Conservation (phyloP, 2,113 vertebrate species). For the Perca schrenkii region DNA sequence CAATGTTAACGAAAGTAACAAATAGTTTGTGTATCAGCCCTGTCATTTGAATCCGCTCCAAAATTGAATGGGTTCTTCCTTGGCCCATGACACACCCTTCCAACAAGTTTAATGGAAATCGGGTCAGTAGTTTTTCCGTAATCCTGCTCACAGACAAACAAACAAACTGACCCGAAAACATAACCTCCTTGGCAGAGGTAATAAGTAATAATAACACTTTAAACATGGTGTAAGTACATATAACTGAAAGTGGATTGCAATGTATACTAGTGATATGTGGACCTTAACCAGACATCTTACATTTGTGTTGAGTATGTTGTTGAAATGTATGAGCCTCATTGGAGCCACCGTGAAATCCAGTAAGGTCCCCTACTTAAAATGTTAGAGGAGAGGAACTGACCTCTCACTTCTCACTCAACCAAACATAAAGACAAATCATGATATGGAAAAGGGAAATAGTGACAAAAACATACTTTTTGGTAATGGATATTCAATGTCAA, state of each 20-base stretch:
- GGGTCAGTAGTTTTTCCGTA: too few relatives aligned
- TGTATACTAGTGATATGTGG: background rate
- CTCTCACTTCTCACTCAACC: background rate
- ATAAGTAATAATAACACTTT: background rate
- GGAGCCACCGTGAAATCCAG: background rate
- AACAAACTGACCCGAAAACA: too few relatives aligned
- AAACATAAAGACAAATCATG: background rate
- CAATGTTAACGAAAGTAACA: too few relatives aligned
- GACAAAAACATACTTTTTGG: background rate
- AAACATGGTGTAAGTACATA: background rate
- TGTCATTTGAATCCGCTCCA: too few relatives aligned
- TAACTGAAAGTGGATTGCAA: background rate
- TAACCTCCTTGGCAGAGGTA: too few relatives aligned
- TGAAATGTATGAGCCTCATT: background rate
- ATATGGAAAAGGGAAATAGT: background rate
- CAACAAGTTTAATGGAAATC: too few relatives aligned
- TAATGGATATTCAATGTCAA: background rate
- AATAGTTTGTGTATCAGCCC: too few relatives aligned
- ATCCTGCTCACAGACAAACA: too few relatives aligned
- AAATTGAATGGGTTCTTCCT: too few relatives aligned
- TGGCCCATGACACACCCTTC: too few relatives aligned
- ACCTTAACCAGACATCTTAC: background rate
- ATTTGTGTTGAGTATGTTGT: background rate
- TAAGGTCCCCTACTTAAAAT: background rate
- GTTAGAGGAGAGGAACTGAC: background rate